These are phyloP conservation scores for Porphyrio hochstetteri DNA, from an alignment of 2,113 vertebrate genomes.

Conservation along the genomic window DNA sequence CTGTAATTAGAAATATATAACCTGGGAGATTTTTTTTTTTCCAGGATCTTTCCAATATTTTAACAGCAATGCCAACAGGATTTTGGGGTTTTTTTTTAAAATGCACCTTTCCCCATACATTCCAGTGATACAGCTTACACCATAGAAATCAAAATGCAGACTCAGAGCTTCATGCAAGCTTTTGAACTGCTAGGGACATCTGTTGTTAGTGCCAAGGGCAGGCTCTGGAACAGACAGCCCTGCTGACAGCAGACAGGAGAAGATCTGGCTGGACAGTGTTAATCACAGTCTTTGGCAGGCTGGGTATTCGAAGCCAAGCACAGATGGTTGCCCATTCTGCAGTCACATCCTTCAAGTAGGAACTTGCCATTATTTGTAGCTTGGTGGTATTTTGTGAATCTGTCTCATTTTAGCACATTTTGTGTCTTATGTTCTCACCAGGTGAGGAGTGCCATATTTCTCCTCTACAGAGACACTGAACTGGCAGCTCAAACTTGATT, in stretches of 20 bases:
- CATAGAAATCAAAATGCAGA: background rate
- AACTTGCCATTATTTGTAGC: background rate
- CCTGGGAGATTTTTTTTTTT: background rate
- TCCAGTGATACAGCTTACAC: background rate
- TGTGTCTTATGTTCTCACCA: background rate
- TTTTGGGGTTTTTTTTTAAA: background rate
- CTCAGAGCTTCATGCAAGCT: background rate
- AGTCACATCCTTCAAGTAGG: background rate
- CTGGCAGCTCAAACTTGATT: background rate
- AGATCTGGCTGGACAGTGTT: background rate
- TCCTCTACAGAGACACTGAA: background rate
- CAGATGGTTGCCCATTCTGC: constrained; percentile 31
- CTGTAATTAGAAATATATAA: background rate
- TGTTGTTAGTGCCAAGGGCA: constrained; percentile 7
- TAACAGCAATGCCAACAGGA: background rate
- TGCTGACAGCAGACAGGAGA: constrained; percentile 47
- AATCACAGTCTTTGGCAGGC: constrained; percentile 20
- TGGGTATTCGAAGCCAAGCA: background rate
- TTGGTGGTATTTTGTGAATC: background rate
- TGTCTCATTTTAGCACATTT: background rate
- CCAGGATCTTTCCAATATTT: background rate
- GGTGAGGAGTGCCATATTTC: background rate
- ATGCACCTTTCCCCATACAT: background rate
- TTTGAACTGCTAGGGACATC: background rate
- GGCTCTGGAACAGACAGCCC: constrained; percentile 6